Evolutionary conservation across 2,797 vertebrate genomes (phyloP), one percentile per base, ranked within the genome.

Genomic region (Threskiornis aethiopicus): DNA sequence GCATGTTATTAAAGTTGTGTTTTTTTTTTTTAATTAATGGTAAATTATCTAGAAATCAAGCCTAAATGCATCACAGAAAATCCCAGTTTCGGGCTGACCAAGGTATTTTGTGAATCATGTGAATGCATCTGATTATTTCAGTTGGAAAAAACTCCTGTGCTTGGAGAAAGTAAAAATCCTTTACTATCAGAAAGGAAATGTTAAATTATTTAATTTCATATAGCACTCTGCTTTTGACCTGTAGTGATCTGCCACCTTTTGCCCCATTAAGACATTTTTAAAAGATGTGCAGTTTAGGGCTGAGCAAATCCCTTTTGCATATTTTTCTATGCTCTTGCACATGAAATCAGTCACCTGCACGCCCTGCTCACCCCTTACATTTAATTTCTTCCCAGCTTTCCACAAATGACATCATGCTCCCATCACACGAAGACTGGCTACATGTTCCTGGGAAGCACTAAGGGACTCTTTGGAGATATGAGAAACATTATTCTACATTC

Each of bases 391-490:
- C 19, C 46, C 67, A 46, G 42, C 28, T 73, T 77, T 91, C 42
- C 77, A 47, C 79, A 55, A 28, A 0, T 1, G 28, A 39, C 17
- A 16, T 47, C 5, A 3, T 0, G 1, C 12, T 88, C 25, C 65
- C 19, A 57, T 61, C 44, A 20, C 46, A 26, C 28, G 0, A 1
- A 51, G 54, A 42, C 20, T 28, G 39, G 31, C 73, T 76, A 31
- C 58, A 11, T 1, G 22, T 7, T 90, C 81, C 49, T 41, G 35
- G 26, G 75, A 84, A 89, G 80, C 73, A 92, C 72, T 93, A 26
- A 25, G 59, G 67, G 64, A 59, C 37, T 71, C 84, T 92, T 75
- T 73, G 67, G 84, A 89, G 88, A 35, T 4, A 39, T 0, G 5
- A 70, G 19, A 78, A 89, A 5, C 2, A 82, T 93, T 81, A 87